Conservation (phyloP, 2,113 vertebrate genomes). For the Plectropomus leopardus region DNA sequence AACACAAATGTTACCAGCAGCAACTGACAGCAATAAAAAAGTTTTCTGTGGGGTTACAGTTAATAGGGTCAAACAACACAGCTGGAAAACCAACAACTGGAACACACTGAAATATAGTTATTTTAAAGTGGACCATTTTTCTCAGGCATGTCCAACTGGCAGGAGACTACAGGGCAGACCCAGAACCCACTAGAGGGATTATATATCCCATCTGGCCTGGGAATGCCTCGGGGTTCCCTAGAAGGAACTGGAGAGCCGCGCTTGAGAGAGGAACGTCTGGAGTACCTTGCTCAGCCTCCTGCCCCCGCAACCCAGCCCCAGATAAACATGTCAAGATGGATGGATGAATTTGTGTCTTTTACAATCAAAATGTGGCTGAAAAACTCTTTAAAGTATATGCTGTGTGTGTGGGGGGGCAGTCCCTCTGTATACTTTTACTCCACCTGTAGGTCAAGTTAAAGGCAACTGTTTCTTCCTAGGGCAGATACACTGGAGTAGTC, state of each 20-base stretch:
- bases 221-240: no score
- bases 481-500: neutral
- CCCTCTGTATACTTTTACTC: neutral
- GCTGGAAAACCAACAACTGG: neutral
- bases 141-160: no score
- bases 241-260: no score
- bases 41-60: neutral
- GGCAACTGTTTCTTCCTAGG: neutral
- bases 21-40: neutral
- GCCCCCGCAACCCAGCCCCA: no score
- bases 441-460: neutral
- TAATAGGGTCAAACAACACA: neutral
- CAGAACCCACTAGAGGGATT: no score
- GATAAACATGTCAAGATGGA: no score
- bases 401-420: neutral
- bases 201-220: no score
- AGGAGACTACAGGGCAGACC: no score
- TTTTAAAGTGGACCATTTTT: neutral
- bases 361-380: neutral
- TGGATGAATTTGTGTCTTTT: no score
- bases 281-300: no score
- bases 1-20: neutral
- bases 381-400: neutral
- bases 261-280: no score
- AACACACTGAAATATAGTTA: no score